Conservation (phyloP, 2,113 vertebrate genomes). For the Spheniscus mendiculus region DNA sequence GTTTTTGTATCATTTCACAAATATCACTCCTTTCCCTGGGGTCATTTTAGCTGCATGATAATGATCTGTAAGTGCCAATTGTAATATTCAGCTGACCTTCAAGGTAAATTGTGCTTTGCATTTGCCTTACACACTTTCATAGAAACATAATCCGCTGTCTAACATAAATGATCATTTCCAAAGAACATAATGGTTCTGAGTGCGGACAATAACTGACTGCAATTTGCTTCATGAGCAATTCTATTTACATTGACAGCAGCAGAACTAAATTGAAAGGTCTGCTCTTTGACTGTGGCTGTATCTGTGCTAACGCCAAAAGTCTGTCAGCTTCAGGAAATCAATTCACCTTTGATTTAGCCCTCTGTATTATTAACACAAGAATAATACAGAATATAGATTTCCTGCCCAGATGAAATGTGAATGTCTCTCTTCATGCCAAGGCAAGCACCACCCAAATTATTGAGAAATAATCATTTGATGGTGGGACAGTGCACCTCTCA, state of each 20-base stretch:
- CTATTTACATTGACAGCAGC: constrained; percentile 65
- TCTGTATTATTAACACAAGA: constrained; percentile 70
- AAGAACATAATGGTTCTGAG: constrained; percentile 55
- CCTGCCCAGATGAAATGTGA: constrained; percentile 45
- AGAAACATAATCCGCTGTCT: constrained; percentile 41
- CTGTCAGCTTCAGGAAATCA: constrained; percentile 68
- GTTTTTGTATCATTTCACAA: background rate
- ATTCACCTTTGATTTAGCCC: constrained; percentile 68
- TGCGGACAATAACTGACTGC: constrained; percentile 57
- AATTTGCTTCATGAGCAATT: constrained; percentile 72
- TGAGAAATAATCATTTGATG: background rate
- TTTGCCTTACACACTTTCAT: constrained; percentile 52
- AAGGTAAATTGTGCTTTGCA: constrained; percentile 57
- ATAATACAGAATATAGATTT: constrained; percentile 68
- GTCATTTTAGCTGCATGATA: constrained; percentile 19
- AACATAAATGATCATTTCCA: constrained; percentile 63
- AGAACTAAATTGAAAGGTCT: constrained; percentile 68
- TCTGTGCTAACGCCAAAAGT: constrained; percentile 43
- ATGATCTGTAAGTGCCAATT: constrained; percentile 7
- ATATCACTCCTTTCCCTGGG: background rate
- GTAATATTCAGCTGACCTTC: constrained; percentile 63
- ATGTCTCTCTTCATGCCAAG: constrained; percentile 1
- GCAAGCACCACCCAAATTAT: constrained; percentile 46
- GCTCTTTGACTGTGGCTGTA: constrained; percentile 45
- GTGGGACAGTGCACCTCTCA: background rate